A percentile compares a stretch with the other conserved stretches of the same genome.
phyloP scores from a whole-genome alignment of 2,797 vertebrate species.

The Pangasius larnaudii region DNA sequence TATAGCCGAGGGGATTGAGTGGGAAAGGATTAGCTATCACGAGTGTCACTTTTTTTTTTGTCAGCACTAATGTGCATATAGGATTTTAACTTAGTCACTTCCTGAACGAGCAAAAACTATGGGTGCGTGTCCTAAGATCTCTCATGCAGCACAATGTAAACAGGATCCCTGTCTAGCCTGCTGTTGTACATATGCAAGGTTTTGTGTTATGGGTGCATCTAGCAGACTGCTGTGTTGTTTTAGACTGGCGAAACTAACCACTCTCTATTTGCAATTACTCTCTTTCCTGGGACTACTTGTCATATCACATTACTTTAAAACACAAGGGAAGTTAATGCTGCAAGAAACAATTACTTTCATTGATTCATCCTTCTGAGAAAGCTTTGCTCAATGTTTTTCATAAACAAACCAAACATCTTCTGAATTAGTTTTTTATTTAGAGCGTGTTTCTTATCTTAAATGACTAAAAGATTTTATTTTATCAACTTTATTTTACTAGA shows the following conservation, averaged over 20 bases:
- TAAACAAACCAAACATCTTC: background rate
- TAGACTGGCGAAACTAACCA: slow-evolving; percentile 27
- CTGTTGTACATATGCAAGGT: slow-evolving; percentile 45
- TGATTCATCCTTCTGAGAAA: background rate
- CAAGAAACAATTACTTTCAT: background rate
- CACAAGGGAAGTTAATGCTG: background rate
- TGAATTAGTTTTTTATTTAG: background rate
- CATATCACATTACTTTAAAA: slow-evolving; percentile 39
- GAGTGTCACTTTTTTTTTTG: slow-evolving; percentile 60
- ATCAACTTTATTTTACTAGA: background rate
- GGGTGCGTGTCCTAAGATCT: slow-evolving; percentile 45
- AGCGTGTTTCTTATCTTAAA: background rate
- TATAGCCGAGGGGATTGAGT: slow-evolving; percentile 61
- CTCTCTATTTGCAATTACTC: slow-evolving; percentile 27
- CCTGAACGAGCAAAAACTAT: slow-evolving; percentile 48
- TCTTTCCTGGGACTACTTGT: slow-evolving; percentile 26
- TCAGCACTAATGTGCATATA: slow-evolving; percentile 50
- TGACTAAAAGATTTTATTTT: background rate
- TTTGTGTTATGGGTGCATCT: slow-evolving; percentile 52
- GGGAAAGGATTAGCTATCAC: slow-evolving; percentile 59
- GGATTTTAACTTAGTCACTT: slow-evolving; percentile 54
- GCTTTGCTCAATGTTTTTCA: background rate
- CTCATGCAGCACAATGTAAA: slow-evolving; percentile 61
- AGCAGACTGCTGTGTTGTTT: slow-evolving; percentile 49
- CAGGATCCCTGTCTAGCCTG: slow-evolving; percentile 57